A percentile compares a stretch with the other conserved stretches of the same genome.
Conservation (phyloP, 2,888 invertebrate genomes). For the Stenurella melanura region DNA sequence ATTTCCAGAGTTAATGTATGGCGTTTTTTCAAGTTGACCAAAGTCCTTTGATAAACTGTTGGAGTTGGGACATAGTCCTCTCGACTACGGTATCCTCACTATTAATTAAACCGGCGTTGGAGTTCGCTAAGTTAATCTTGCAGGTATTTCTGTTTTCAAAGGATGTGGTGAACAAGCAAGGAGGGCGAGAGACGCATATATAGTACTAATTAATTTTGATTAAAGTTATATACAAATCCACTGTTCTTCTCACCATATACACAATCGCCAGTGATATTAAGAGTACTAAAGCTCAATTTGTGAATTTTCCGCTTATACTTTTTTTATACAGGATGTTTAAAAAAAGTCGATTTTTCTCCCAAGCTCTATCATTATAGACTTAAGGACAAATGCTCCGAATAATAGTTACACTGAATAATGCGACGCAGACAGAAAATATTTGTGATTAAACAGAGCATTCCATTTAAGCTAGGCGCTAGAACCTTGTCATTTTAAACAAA, state of each 20-base stretch:
- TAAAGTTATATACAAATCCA: constrained; percentile 12
- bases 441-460: too few species aligned
- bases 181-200: not conserved
- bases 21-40: not conserved
- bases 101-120: constrained; percentile 27
- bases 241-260: not conserved
- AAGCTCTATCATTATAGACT: too few species aligned
- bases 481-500: too few species aligned
- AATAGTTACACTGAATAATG: too few species aligned
- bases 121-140: constrained; percentile 19
- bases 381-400: too few species aligned
- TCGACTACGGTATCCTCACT: not conserved
- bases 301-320: too few species aligned
- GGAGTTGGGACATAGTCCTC: not conserved
- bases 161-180: not conserved
- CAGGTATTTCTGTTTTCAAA: constrained; percentile 27
- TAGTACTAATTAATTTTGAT: constrained; percentile 24
- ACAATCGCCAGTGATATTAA: too few species aligned
- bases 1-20: not conserved
- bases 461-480: too few species aligned
- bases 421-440: too few species aligned
- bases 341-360: too few species aligned
- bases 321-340: too few species aligned
- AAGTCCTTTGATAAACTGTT: constrained; percentile 8
- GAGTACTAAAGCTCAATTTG: too few species aligned